Evolutionary conservation across 2,797 vertebrate genomes (phyloP), one percentile per base, ranked within the genome.

Genomic region (Darevskia nairensis): DNA sequence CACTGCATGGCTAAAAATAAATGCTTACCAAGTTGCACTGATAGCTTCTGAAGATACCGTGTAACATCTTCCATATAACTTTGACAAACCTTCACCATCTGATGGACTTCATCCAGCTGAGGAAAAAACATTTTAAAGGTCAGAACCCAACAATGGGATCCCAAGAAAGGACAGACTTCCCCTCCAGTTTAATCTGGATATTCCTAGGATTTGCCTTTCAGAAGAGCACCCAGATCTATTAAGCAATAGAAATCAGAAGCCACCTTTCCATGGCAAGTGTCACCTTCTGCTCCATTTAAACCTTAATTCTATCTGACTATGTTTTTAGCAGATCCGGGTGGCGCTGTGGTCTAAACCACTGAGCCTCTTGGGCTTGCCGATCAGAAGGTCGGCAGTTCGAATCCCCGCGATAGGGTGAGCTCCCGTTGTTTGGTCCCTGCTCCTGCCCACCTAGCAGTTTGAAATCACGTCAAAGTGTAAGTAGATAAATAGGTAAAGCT

Each of bases 81-180:
- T 7, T 83, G 87, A 50, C 96, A 90, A 86, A 96, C 85, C 84
- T 86, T 94, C 80, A 93, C 39, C 0, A 92, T 91, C 27, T 94
- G 95, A 61, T 95, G 94, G 0, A 96, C 86, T 10, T 96, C 96
- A 0, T 97, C 95, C 5, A 96, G 88, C 96, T 96, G 88, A n/a
- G 61, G 76, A 89, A 0, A 32, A 85, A 80, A 81, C 44, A 50
- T 69, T 84, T 85, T 83, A 55, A 64, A 80, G 29, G n/a, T 80
- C 21, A 79, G 4, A 77, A 84, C 15, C 21, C 46, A 84, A 85
- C 3, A 66, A 39, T 11, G 13, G 50, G 61, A 69, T 69, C 11
- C 1, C 29, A 32, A 44, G 39, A 84, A 71, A 71, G 32, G 10
- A 41, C 64, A 78, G 9, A 29, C 19, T 8, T 32, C 74, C 9